Evolutionary conservation across 2,888 invertebrate species (phyloP), one percentile per base, ranked within the genome.

Genomic region (Belgica antarctica): DNA sequence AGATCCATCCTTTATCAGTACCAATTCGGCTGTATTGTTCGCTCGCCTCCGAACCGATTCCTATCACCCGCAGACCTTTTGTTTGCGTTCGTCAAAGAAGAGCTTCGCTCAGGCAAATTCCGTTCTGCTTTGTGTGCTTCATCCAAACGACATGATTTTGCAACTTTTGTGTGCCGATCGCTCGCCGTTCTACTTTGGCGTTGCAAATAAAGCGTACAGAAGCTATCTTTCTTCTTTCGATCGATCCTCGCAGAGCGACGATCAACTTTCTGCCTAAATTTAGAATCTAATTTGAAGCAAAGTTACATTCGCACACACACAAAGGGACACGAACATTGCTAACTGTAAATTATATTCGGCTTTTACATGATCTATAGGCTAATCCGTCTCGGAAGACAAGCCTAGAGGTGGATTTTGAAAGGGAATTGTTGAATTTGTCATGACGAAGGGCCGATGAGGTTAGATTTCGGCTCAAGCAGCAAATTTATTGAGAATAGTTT

Each of bases 261-360:
- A 22, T 41, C 41, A 22, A 22, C 41, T 31, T n/a, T 52, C 52
- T 52, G 2, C 7, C 52, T 52, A 52, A 52, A 52, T 52, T 52
- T 52, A 52, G 52, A 52, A 52, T 8, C 7, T 22, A 17, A 52
- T 52, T 52, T 22, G 41, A 41, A 41, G 15, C 41, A 52, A 52
- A 52, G 52, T 52, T 52, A 52, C 52, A 52, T 52, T 52, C 22
- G 19, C 52, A 52, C 52, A 52, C 52, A 52, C 8, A 52, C 41
- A 52, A 52, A 52, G 19, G 19, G 12, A 41, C 17, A 22, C 22
- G 52, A 52, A 15, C 12, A 52, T 17, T 8, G 5, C 34, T 52
- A 52, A 52, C 17, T 52, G 52, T 19, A 52, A 52, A 52, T 7
- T 22, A 22, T 52, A n/a, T 41, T 52, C 17, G 41, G 41, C 41